Conservation (phyloP, 35 echinoderm and acorn worm genomes). For the Diadema setosum region DNA sequence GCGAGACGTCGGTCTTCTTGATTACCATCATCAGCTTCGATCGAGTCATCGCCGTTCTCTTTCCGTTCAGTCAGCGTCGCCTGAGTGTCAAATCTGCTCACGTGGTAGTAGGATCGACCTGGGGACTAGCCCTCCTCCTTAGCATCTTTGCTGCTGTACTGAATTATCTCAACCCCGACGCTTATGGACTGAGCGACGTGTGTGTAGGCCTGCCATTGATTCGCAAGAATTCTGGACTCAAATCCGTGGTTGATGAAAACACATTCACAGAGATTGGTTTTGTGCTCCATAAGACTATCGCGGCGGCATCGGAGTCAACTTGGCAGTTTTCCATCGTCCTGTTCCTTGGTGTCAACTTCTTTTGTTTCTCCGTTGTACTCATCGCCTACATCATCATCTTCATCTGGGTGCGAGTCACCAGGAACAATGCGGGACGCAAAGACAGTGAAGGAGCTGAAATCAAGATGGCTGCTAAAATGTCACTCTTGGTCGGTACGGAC, state of each 20-base stretch:
- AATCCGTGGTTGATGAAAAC: neutral
- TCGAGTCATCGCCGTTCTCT: neutral
- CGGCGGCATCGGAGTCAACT: constrained; percentile 5
- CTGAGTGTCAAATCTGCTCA: neutral
- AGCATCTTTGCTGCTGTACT: neutral
- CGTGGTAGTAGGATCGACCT: neutral
- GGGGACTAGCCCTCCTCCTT: neutral
- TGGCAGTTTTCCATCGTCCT: constrained; percentile 9
- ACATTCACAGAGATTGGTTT: neutral
- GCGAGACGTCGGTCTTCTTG: constrained; percentile 42
- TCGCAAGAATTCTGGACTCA: neutral
- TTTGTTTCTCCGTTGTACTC: neutral
- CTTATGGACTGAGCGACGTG: constrained; percentile 12
- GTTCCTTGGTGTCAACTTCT: constrained; percentile 24
- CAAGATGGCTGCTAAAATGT: neutral
- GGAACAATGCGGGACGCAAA: neutral
- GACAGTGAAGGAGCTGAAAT: neutral
- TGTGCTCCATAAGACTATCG: neutral
- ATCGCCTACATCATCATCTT: constrained; percentile 9
- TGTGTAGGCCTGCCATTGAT: constrained; percentile 26
- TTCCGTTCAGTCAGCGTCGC: constrained; percentile 12
- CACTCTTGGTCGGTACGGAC: constrained; percentile 15
- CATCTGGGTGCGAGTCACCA: neutral
- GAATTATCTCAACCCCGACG: neutral
- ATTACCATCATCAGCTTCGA: constrained; percentile 31